A percentile compares a stretch with the other conserved stretches of the same genome.
Conservation (phyloP, 1,140 invertebrate species). For the Bradysia coprophila region DNA sequence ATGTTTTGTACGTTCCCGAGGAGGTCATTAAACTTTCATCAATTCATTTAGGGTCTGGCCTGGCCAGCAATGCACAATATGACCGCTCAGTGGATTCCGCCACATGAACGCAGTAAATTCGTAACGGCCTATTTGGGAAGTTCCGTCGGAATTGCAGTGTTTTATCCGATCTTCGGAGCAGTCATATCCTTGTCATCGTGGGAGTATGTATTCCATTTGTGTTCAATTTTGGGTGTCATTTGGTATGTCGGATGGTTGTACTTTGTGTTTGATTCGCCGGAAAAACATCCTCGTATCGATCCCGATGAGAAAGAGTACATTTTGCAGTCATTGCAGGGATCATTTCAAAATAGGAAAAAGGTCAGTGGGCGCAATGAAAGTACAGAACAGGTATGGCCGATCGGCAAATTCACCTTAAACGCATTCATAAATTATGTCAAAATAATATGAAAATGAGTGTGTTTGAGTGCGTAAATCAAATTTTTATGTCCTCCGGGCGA, state of each 20-base stretch:
- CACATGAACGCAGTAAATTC: conserved; percentile 56
- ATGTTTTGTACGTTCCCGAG: neutral
- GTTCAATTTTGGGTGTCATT: conserved; percentile 36
- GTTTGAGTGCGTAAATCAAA: too few relatives aligned
- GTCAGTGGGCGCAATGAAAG: too few relatives aligned
- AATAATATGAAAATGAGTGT: neutral
- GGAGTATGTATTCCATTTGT: conserved; percentile 56
- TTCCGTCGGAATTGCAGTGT: conserved; percentile 43
- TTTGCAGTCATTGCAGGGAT: conserved; percentile 30
- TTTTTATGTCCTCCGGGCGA: too few relatives aligned
- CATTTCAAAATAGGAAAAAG: conserved; percentile 23
- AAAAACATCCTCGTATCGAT: conserved; percentile 54
- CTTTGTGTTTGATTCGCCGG: conserved; percentile 46
- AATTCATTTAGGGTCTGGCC: conserved; percentile 55
- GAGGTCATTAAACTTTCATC: conserved; percentile 4
- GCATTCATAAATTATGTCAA: neutral
- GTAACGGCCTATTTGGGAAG: conserved; percentile 50
- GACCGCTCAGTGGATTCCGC: conserved; percentile 67
- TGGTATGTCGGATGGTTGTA: conserved; percentile 50
- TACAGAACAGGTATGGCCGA: too few relatives aligned
- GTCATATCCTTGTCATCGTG: conserved; percentile 45
- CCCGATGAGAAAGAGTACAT: conserved; percentile 42
- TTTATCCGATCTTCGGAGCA: conserved; percentile 46
- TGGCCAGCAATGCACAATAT: conserved; percentile 71
- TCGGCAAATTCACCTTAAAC: too few relatives aligned